Percentiles rank a stretch among this genome's conserved stretches.
These are phyloP conservation scores for Hemaris fuciformis DNA, from an alignment of 2,888 invertebrate species.

Conservation along the genomic window DNA sequence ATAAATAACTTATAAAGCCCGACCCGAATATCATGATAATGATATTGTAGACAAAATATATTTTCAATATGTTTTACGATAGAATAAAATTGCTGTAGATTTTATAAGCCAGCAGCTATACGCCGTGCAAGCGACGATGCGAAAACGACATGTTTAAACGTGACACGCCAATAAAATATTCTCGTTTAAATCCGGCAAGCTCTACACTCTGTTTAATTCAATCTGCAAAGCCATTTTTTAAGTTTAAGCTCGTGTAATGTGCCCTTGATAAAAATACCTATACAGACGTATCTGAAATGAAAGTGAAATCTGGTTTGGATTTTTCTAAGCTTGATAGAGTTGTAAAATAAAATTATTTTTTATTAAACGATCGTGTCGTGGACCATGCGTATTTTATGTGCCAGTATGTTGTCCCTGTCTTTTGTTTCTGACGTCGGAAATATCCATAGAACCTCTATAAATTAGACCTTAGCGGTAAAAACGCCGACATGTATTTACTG, in stretches of 20 bases:
- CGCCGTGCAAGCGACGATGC: constrained; percentile 14
- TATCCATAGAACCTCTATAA: constrained; percentile 47
- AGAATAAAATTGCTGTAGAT: not conserved
- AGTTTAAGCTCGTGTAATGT: constrained; percentile 3
- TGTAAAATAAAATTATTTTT: not conserved
- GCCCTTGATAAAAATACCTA: constrained; percentile 9
- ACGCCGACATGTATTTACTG: constrained; percentile 26
- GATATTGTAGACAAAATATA: no score
- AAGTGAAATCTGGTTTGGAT: not conserved
- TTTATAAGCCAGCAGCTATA: not conserved
- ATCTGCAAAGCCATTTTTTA: constrained; percentile 13
- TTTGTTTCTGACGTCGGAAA: constrained; percentile 20
- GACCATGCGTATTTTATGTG: not conserved
- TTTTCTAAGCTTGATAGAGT: not conserved
- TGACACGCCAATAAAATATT: constrained; percentile 20
- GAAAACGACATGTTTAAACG: constrained; percentile 20
- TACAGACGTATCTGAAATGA: constrained; percentile 12
- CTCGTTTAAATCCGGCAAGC: constrained; percentile 11
- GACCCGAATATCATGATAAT: no score
- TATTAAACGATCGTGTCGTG: not conserved
- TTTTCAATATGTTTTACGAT: no score
- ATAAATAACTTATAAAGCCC: no score
- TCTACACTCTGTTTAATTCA: constrained; percentile 17
- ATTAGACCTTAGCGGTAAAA: constrained; percentile 33
- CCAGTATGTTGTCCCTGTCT: not conserved